A percentile compares a stretch with the other conserved stretches of the same genome.
Evolutionary conservation across 2,888 invertebrate genomes (phyloP).

Genomic region (Gari tellinella): DNA sequence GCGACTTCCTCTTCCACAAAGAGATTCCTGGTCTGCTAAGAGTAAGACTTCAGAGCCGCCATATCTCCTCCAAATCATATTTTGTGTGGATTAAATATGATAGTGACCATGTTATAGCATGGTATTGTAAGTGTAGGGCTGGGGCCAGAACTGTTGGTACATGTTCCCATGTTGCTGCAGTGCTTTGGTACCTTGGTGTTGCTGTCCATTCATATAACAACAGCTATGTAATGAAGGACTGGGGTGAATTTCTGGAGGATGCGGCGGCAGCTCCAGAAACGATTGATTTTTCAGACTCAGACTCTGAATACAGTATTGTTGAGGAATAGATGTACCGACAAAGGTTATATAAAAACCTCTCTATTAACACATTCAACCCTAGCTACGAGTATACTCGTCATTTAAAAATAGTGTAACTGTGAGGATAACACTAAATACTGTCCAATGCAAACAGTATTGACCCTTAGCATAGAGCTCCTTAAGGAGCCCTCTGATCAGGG

Average conservation of each 20-base stretch:
- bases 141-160: slow-evolving; percentile 33
- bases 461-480: no score
- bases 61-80: slow-evolving; percentile 34
- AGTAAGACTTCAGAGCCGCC: slow-evolving; percentile 43
- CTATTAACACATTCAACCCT: no score
- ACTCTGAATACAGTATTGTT: slow-evolving; percentile 13
- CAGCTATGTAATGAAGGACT: slow-evolving; percentile 30
- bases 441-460: no score
- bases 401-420: no score
- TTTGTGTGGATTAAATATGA: slow-evolving; percentile 39
- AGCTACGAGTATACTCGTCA: no score
- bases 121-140: slow-evolving; percentile 48
- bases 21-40: neutral
- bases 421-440: no score
- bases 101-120: slow-evolving; percentile 17
- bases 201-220: neutral
- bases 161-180: slow-evolving; percentile 42
- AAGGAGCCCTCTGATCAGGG: no score
- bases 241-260: slow-evolving; percentile 27
- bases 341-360: no score
- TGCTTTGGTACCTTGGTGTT: slow-evolving; percentile 33
- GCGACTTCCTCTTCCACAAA: neutral
- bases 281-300: slow-evolving; percentile 28
- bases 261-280: slow-evolving; percentile 19
- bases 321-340: no score